Base-by-base conservation (phyloP, 2,797 vertebrate species). In the Scyliorhinus canicula region DNA sequence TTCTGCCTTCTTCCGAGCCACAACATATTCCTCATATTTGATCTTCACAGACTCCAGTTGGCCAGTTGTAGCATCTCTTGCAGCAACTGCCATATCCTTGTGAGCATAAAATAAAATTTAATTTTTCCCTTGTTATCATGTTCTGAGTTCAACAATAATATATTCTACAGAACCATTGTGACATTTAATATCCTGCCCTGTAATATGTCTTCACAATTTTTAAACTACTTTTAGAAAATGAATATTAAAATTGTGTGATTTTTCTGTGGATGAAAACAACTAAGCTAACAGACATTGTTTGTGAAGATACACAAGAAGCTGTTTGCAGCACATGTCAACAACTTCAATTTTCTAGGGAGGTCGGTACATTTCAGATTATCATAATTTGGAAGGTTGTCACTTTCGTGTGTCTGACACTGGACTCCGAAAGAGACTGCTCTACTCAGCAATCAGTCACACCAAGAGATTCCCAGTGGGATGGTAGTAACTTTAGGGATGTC, bases 11-110 rank as follows among this genome's bases (percentile, higher is more conserved):
- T 95, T 97, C 96, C 97, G 97, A 96, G 97, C 96, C 96, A 97
- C 97, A 94, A 98, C 60, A 63, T 97, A 97, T 95, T 98, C 97
- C 93, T 98, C 97, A 91, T 97, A 98, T 95, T 96, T 97, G 55
- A 97, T 95, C 96, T 97, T 98, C 16, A 97, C 97, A 50, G 96
- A 95, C 96, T 96, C 96, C 57, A 98, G 96, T 95, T 98, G 97
- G 95, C 96, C 97, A 95, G 96, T 96, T 96, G 96, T 96, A 88
- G 97, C 97, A 82, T 97, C 96, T 95, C 97, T 98, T 71, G 96
- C 96, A 26, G 96, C 97, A 95, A 97, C 50, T 95, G 98, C 97
- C 96, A 97, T 95, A 95, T 97, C 97, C 98, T 98, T 65, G 19
- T 67, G n/a, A n/a, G 24, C 8, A 44, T 26, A 93, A 47, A 93